These are phyloP conservation scores for Lamprologus speciosus DNA, from an alignment of 2,113 vertebrate species.

Conservation along the genomic window DNA sequence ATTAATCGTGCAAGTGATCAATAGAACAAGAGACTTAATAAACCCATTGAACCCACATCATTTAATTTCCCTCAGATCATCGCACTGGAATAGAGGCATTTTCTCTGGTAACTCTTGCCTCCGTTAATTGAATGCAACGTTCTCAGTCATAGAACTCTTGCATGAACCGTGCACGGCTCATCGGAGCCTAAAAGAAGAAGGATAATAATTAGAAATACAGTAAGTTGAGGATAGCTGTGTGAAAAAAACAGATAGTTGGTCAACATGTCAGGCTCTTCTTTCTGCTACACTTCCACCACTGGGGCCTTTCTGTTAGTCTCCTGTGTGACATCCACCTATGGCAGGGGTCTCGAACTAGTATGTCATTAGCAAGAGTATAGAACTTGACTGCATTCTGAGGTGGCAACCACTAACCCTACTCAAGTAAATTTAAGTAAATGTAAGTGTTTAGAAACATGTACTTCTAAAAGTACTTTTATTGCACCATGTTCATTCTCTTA, in stretches of 20 bases:
- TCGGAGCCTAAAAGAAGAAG: not conserved
- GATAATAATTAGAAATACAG: not conserved
- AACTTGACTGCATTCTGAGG: not conserved
- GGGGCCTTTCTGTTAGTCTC: not conserved
- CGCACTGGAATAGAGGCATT: not conserved
- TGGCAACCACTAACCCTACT: not conserved
- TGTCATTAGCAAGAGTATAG: not conserved
- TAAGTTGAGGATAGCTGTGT: not conserved
- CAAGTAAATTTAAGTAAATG: not conserved
- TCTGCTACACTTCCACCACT: not conserved
- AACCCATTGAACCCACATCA: not conserved
- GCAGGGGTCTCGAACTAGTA: not conserved
- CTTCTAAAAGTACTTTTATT: not conserved
- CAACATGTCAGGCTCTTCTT: not conserved
- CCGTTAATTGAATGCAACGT: fast-evolving
- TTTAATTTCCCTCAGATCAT: not conserved
- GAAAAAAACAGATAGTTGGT: not conserved
- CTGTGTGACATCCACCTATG: not conserved
- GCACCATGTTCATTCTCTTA: not conserved
- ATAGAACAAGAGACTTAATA: slow-evolving; percentile 29
- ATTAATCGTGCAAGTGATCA: slow-evolving; percentile 24
- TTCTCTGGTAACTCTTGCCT: not conserved
- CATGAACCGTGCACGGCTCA: not conserved
- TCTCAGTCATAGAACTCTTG: not conserved
- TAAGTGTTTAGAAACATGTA: not conserved